Base-by-base conservation (phyloP, 2,797 vertebrate species). In the Merluccius polli region DNA sequence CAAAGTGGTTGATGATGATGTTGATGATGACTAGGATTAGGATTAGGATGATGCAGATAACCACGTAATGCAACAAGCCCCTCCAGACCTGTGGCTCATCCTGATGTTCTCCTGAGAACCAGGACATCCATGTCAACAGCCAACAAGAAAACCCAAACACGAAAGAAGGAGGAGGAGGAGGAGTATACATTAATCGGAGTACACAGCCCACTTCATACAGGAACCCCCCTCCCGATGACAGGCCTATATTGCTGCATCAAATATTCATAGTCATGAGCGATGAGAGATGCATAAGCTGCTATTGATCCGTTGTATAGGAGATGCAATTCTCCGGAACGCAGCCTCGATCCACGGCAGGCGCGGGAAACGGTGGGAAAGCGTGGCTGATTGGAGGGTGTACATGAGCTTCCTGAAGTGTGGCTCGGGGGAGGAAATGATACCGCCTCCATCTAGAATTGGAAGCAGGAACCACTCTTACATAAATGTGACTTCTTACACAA, bases 341-440 rank as follows among this genome's bases (percentile, higher is more conserved):
- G 80, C 75, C 75, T 81, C 82, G 86, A 90, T 89, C 86, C 87
- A 87, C 87, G 86, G 82, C 48, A 10, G 77, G 67, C 65, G 81
- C 29, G 76, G 76, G 81, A 86, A 87, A 81, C 79, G 82, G 78
- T 86, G 72, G 75, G 27, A 67, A 59, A 44, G 79, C 78, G 71
- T 70, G 82, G 85, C 9, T 18, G 74, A 85, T 79, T 79, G 80
- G 69, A 83, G 87, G 87, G 86, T 87, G 86, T 85, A 87, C 82
- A 87, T 86, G 88, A 83, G 90, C 90, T 90, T 92, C 86, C 79
- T 68, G 84, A 88, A 88, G 86, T 35, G 18, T 82, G 79, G 81
- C 82, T 81, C 69, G 83, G 38, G 88, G 87, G 89, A 89, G 89
- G 93, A 88, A 93, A 89, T 87, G 87, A 92, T 91, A 87, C 88